phyloP scores from a whole-genome alignment of 2,888 invertebrate genomes.

The Saturnia pavonia region DNA sequence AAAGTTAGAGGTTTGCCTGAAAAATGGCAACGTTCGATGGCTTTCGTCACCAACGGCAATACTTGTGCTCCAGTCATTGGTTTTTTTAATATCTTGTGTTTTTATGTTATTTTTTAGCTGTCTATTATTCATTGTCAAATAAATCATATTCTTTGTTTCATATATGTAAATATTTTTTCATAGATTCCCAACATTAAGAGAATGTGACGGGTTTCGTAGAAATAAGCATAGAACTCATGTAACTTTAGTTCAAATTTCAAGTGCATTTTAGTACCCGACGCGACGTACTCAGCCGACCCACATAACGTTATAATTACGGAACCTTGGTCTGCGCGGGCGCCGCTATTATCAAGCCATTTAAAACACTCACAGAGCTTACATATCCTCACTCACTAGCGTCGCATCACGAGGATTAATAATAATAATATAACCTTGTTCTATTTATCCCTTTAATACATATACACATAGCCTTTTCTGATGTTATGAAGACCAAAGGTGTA shows the following conservation, averaged over 20 bases:
- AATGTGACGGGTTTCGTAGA: not conserved
- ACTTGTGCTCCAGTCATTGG: too few relatives aligned
- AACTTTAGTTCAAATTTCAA: not conserved
- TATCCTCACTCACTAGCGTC: constrained; percentile 11
- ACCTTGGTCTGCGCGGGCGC: constrained; percentile 41
- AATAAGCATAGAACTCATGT: not conserved
- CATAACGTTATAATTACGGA: constrained; percentile 33
- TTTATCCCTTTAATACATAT: not conserved
- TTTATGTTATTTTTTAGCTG: too few relatives aligned
- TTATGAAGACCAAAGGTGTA: not conserved
- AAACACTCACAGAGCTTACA: constrained; percentile 31
- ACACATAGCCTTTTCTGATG: not conserved
- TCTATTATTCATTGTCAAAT: too few relatives aligned
- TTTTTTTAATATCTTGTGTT: too few relatives aligned
- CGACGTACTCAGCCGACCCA: constrained; percentile 24
- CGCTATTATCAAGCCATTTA: constrained; percentile 43
- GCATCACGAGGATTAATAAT: not conserved
- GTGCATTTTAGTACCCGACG: not conserved
- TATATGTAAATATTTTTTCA: not conserved
- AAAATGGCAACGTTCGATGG: too few relatives aligned
- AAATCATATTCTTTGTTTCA: not conserved
- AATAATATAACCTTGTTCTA: not conserved
- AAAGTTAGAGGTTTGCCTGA: too few relatives aligned
- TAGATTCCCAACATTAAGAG: not conserved
- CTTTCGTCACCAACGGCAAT: too few relatives aligned